A percentile compares a stretch with the other conserved stretches of the same genome.
phyloP scores from a whole-genome alignment of 2,797 vertebrate species.

The Pempheris klunzingeri region DNA sequence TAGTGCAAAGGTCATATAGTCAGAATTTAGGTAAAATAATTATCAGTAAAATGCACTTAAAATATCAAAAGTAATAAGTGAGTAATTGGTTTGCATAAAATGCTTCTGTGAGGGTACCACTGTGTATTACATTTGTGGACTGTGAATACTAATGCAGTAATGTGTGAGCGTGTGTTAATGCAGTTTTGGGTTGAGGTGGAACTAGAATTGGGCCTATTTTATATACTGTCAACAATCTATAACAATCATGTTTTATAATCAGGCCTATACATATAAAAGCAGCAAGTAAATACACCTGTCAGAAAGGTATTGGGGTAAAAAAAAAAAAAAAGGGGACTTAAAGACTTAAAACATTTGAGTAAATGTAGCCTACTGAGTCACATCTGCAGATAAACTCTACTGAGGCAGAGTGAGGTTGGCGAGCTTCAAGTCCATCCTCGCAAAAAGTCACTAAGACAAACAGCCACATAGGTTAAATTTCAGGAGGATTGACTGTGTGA shows the following conservation, averaged over 20 bases:
- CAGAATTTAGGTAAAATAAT: neutral
- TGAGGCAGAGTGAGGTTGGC: neutral
- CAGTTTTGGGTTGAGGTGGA: neutral
- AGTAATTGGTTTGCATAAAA: neutral
- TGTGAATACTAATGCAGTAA: neutral
- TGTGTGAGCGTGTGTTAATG: neutral
- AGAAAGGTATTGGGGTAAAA: neutral
- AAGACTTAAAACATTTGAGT: neutral
- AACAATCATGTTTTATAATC: neutral
- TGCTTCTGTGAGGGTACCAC: neutral
- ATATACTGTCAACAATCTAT: neutral
- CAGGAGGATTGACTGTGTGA: conserved; percentile 9
- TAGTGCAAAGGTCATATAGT: neutral
- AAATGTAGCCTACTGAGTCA: neutral
- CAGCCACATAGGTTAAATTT: conserved; percentile 18
- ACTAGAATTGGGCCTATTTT: neutral
- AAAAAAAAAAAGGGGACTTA: neutral
- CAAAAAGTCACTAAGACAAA: conserved; percentile 40
- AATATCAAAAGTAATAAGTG: neutral
- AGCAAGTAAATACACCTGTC: neutral
- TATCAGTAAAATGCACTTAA: neutral
- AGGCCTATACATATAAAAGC: no score
- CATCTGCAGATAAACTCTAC: neutral
- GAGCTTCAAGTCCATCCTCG: neutral
- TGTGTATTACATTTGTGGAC: neutral